phyloP scores from a whole-genome alignment of 2,113 vertebrate genomes.

The Ameiurus melas region DNA sequence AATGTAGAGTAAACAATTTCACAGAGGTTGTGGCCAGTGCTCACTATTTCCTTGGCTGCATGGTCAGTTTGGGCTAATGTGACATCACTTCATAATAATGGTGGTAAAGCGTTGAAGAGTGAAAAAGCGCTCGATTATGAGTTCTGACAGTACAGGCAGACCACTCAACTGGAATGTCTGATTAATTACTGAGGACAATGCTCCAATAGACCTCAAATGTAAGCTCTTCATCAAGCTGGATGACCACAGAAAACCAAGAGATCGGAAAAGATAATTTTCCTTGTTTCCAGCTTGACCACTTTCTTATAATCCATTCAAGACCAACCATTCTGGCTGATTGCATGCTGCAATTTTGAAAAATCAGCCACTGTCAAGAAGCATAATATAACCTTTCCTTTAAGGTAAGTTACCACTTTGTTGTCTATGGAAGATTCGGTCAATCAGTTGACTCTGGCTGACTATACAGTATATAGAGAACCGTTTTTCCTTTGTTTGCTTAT shows the following conservation, averaged over 20 bases:
- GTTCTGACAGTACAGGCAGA: constrained; percentile 25
- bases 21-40: neutral
- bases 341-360: constrained; percentile 57
- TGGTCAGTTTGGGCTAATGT: constrained; percentile 1
- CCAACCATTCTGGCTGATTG: constrained; percentile 61
- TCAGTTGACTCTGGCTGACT: neutral
- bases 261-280: constrained; percentile 32
- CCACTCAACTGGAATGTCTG: constrained; percentile 22
- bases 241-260: constrained; percentile 18
- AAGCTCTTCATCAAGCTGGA: constrained; percentile 11
- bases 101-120: constrained; percentile 18
- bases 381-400: constrained; percentile 54
- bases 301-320: constrained; percentile 40
- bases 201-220: constrained; percentile 25
- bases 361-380: constrained; percentile 61
- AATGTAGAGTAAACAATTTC: neutral
- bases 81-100: constrained; percentile 26
- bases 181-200: constrained; percentile 47
- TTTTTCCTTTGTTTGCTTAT: neutral
- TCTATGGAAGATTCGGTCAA: constrained; percentile 6
- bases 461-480: neutral
- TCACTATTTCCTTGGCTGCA: neutral
- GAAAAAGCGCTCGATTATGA: neutral
- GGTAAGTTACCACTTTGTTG: constrained; percentile 41
- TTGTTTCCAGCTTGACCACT: constrained; percentile 44